A percentile compares a stretch with the other conserved stretches of the same genome.
Conservation (phyloP, 2,113 vertebrate species). For the Tetrao urogallus region DNA sequence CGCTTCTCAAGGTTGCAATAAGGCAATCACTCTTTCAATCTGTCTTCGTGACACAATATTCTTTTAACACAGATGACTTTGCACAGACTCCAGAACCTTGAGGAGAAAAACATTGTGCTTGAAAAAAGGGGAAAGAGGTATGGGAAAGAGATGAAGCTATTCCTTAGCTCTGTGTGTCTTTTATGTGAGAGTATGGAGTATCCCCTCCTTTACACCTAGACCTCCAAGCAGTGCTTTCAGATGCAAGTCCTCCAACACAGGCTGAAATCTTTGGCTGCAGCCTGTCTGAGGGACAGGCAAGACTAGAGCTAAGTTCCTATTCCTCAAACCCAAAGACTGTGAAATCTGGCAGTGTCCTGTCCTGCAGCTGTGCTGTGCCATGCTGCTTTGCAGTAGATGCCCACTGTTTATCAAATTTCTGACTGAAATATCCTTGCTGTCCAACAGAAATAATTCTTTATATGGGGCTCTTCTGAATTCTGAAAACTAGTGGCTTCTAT, state of each 20-base stretch:
- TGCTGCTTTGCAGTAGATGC: neutral
- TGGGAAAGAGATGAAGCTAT: neutral
- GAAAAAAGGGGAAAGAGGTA: neutral
- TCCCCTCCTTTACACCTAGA: neutral
- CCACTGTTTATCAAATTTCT: neutral
- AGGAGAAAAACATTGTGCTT: neutral
- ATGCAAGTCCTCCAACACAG: neutral
- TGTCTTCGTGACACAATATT: neutral
- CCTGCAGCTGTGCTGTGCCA: accelerated
- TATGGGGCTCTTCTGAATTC: neutral
- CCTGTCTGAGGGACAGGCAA: neutral
- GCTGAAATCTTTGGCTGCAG: neutral
- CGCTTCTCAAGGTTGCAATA: neutral
- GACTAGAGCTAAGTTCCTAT: neutral
- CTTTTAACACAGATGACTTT: neutral
- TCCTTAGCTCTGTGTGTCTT: neutral
- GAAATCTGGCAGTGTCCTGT: neutral
- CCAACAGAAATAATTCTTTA: neutral
- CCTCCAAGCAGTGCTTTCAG: neutral
- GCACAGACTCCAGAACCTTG: neutral
- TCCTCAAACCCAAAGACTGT: neutral
- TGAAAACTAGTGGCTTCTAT: neutral
- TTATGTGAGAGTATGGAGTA: neutral
- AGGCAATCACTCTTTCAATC: neutral
- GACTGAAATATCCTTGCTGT: neutral